These are phyloP conservation scores for Apocrypta bakeri DNA, from an alignment of 1,140 invertebrate species.

Conservation along the genomic window DNA sequence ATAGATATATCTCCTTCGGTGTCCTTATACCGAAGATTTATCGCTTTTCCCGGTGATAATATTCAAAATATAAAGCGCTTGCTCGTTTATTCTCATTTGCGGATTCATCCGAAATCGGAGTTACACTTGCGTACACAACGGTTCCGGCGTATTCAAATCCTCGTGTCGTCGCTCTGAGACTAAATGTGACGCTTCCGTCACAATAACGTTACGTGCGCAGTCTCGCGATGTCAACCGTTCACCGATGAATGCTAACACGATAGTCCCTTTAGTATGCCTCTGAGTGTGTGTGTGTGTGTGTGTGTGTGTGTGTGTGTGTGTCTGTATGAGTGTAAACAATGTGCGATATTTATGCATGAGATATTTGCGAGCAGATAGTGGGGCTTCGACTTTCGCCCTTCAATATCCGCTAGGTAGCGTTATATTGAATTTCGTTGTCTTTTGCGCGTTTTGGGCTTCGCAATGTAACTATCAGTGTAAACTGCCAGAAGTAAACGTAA, in stretches of 20 bases:
- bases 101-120: background rate
- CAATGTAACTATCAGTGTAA: too few species aligned
- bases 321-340: background rate
- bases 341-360: conserved; percentile 42
- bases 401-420: background rate
- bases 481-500: too few species aligned
- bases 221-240: conserved; percentile 30
- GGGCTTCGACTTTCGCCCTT: background rate
- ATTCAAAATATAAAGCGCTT: background rate
- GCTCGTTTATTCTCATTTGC: background rate
- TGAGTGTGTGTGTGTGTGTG: too few species aligned
- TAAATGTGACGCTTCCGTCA: conserved; percentile 1
- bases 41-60: background rate
- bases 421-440: background rate
- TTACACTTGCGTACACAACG: background rate
- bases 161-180: background rate
- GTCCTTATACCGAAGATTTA: background rate
- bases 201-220: conserved; percentile 27
- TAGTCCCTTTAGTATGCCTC: background rate
- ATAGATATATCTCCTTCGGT: too few species aligned
- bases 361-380: conserved; percentile 35
- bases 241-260: conserved; percentile 41
- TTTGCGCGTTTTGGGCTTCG: background rate
- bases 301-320: too few species aligned
- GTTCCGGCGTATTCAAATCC: conserved; percentile 9